Evolutionary conservation across 2,888 invertebrate species (phyloP).

Genomic region (Pammene fasciana): DNA sequence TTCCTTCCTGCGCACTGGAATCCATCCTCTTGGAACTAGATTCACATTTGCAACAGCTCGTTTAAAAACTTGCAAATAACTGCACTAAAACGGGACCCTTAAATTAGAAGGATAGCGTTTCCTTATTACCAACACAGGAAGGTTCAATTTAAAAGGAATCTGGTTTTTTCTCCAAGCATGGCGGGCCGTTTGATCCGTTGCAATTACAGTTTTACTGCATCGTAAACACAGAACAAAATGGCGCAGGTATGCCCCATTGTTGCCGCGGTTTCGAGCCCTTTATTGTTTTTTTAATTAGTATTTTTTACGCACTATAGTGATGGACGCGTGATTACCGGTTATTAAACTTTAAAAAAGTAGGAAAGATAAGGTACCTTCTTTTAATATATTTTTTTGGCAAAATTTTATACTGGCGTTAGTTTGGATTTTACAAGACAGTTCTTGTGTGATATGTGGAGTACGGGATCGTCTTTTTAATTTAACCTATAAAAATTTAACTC

Average conservation of each 20-base stretch:
- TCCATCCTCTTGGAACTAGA: no score
- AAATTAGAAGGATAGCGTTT: background rate
- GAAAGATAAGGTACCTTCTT: no score
- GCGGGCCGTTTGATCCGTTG: slow-evolving; percentile 74
- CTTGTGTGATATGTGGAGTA: no score
- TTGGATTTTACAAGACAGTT: no score
- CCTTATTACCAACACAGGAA: slow-evolving; percentile 14
- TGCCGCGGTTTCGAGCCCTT: slow-evolving; percentile 60
- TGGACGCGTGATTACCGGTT: background rate
- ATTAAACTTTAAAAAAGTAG: background rate
- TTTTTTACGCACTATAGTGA: slow-evolving; percentile 1
- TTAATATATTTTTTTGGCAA: no score
- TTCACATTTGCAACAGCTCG: slow-evolving; percentile 23
- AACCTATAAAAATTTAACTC: no score
- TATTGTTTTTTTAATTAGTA: slow-evolving; percentile 46
- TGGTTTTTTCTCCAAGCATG: slow-evolving; percentile 42
- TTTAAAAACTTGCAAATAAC: slow-evolving; percentile 14
- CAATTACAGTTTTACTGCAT: slow-evolving; percentile 78
- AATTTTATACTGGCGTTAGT: no score
- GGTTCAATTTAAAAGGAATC: slow-evolving; percentile 23
- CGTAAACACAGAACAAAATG: slow-evolving; percentile 72
- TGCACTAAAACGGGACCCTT: slow-evolving; percentile 4
- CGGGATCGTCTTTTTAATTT: no score
- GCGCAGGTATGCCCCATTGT: slow-evolving; percentile 75
- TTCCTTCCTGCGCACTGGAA: no score